Conservation (phyloP, 2,797 vertebrate species). For the Takifugu ocellatus region DNA sequence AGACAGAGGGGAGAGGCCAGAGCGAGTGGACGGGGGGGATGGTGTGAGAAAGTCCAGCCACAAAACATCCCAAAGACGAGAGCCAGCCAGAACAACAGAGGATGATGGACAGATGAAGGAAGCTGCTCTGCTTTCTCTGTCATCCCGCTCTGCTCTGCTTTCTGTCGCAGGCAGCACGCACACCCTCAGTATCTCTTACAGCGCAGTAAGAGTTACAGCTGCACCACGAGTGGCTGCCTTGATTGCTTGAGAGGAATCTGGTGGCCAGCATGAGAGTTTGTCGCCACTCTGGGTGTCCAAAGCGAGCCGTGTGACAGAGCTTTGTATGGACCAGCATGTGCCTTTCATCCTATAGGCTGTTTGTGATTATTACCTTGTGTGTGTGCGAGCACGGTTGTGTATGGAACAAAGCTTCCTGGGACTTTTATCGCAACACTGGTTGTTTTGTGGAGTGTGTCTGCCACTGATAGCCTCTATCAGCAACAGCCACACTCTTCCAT, state of each 20-base stretch:
- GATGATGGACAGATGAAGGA: conserved; percentile 56
- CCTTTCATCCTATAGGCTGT: conserved; percentile 1
- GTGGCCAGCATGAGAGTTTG: conserved; percentile 27
- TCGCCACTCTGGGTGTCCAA: no score
- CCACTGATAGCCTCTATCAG: conserved; percentile 66
- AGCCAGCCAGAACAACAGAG: conserved; percentile 25
- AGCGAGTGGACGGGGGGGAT: neutral
- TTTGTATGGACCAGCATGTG: neutral
- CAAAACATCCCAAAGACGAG: conserved; percentile 27
- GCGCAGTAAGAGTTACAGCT: no score
- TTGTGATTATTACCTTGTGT: conserved; percentile 15
- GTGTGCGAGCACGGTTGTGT: conserved; percentile 2
- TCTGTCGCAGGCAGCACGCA: conserved; percentile 40
- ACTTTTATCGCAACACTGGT: conserved; percentile 50
- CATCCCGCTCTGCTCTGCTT: conserved; percentile 47
- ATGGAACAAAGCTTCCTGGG: conserved; percentile 44
- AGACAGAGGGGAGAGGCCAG: conserved; percentile 26
- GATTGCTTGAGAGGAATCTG: conserved; percentile 34
- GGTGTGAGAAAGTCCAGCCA: conserved; percentile 13
- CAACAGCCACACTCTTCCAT: conserved; percentile 29
- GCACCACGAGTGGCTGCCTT: conserved; percentile 32
- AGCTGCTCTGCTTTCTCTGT: conserved; percentile 53
- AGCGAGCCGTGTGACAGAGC: neutral
- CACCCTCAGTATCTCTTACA: conserved; percentile 37
- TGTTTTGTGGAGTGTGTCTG: conserved; percentile 51